phyloP scores from a whole-genome alignment of 30 jellyfish, hydroid and myxozoan species.

The Turritopsis rubra region DNA sequence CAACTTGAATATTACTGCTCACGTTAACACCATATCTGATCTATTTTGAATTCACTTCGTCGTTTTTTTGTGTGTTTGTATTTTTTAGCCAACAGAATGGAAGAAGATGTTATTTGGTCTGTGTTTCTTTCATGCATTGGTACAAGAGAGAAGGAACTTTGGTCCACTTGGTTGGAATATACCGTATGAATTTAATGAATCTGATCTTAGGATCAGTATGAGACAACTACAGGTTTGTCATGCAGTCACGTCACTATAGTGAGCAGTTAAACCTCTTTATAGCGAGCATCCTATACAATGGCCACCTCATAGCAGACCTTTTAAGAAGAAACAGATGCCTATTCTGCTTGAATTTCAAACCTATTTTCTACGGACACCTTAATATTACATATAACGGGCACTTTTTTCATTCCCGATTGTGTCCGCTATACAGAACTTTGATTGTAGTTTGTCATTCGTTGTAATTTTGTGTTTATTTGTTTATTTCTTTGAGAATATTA shows the following conservation, averaged over 20 bases:
- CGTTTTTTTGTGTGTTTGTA: background rate
- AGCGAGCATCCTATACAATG: background rate
- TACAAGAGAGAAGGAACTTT: conserved; percentile 92
- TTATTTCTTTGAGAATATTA: no score
- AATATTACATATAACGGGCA: no score
- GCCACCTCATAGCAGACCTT: background rate
- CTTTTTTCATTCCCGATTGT: no score
- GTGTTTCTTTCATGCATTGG: conserved; percentile 97
- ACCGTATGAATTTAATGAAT: conserved; percentile 96
- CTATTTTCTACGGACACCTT: no score
- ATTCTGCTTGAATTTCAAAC: no score
- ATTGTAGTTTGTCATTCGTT: no score
- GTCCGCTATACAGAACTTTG: no score
- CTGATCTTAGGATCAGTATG: conserved; percentile 97
- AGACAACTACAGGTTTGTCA: conserved; percentile 87
- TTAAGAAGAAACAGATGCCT: no score
- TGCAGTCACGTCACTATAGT: background rate
- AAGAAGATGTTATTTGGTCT: conserved; percentile 93
- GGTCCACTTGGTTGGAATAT: conserved; percentile 99
- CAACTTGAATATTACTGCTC: no score
- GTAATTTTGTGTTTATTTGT: no score
- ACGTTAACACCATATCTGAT: no score
- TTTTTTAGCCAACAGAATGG: conserved; percentile 69
- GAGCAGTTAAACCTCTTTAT: background rate
- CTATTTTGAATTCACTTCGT: no score